A percentile compares a stretch with the other conserved stretches of the same genome.
phyloP scores from a whole-genome alignment of 2,797 vertebrate genomes.

The Mus caroli region DNA sequence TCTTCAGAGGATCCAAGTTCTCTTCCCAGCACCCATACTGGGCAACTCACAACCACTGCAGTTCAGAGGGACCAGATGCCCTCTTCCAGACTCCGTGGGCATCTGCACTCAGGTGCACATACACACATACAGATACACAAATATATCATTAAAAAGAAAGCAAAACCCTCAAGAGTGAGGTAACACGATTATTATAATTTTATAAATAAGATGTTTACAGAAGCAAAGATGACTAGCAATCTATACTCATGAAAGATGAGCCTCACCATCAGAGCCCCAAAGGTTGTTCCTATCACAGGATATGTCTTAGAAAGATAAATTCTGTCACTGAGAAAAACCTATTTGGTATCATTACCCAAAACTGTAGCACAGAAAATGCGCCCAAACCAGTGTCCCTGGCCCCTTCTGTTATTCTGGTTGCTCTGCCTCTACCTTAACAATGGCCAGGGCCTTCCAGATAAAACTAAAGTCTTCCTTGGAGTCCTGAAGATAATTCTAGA shows the following conservation, averaged over 20 bases:
- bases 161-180: slow-evolving; percentile 7
- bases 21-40: not conserved
- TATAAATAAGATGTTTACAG: not conserved
- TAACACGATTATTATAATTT: not conserved
- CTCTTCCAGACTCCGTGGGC: not conserved
- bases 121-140: not conserved
- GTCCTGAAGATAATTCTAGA: slow-evolving; percentile 58
- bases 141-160: not conserved
- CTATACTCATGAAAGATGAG: slow-evolving; percentile 4
- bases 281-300: not conserved
- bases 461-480: slow-evolving; percentile 61
- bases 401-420: not conserved
- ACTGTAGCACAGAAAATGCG: slow-evolving; percentile 41
- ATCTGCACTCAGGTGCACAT: not conserved
- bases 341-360: not conserved
- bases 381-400: slow-evolving; percentile 51
- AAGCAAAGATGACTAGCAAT: slow-evolving; percentile 20
- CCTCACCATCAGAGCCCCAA: not conserved
- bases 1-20: not conserved
- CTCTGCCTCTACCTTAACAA: slow-evolving; percentile 59
- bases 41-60: not conserved
- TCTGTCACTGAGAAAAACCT: not conserved
- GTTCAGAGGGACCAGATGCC: not conserved
- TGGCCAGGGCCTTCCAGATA: slow-evolving; percentile 8
- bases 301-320: slow-evolving; percentile 32